A percentile compares a stretch with the other conserved stretches of the same genome.
Evolutionary conservation across 1,140 invertebrate species (phyloP).

Genomic region (Drosophila rhopaloa): DNA sequence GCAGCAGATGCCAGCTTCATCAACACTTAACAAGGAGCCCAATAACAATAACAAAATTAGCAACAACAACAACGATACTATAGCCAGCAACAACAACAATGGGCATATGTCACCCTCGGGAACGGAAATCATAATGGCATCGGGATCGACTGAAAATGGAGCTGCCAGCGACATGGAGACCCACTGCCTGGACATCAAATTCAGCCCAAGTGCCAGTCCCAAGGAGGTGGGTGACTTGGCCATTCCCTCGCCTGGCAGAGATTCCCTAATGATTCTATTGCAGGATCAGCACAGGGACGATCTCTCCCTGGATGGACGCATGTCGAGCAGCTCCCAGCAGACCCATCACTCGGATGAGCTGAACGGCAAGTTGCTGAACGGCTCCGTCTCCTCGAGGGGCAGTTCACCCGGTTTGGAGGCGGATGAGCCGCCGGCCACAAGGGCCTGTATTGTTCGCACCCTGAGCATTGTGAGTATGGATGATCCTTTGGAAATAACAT

Average conservation of each 20-base stretch:
- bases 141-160: constrained; percentile 39
- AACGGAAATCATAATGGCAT: constrained; percentile 21
- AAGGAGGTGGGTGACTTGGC: constrained; percentile 63
- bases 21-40: constrained; percentile 74
- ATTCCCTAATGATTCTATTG: constrained; percentile 24
- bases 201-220: constrained; percentile 72
- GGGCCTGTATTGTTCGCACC: constrained; percentile 86
- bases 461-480: constrained; percentile 86
- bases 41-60: constrained; percentile 81
- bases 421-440: constrained; percentile 68
- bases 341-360: constrained; percentile 78
- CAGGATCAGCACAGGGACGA: constrained; percentile 75
- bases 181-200: constrained; percentile 77
- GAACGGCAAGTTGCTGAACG: constrained; percentile 72
- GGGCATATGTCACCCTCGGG: constrained; percentile 64
- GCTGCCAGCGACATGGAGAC: constrained; percentile 65
- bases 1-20: constrained; percentile 64
- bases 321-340: constrained; percentile 71
- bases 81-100: constrained; percentile 36
- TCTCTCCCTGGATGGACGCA: constrained; percentile 70
- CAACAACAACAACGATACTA: constrained; percentile 58
- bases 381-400: constrained; percentile 79
- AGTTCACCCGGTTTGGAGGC: constrained; percentile 76
- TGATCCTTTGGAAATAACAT: neutral
- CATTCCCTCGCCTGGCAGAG: neutral